Percentiles rank a stretch among this genome's conserved stretches.
Evolutionary conservation across 1,140 invertebrate genomes (phyloP).

Genomic region (Cherax destructor): DNA sequence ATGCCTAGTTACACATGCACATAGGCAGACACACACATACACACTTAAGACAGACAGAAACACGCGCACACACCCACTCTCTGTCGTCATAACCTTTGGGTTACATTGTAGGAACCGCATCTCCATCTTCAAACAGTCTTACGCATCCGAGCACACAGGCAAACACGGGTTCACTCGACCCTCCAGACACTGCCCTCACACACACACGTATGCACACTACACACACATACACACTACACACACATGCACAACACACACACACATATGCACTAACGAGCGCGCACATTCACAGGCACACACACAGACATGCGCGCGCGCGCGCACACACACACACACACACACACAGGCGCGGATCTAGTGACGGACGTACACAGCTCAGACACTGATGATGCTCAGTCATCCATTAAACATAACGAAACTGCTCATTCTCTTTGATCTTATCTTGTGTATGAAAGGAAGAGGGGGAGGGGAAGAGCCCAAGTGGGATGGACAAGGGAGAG

Average conservation of each 20-base stretch:
- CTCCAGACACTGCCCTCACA: background rate
- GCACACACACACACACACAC: no score
- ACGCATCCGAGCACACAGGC: background rate
- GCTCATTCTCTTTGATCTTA: slow-evolving; percentile 48
- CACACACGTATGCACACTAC: background rate
- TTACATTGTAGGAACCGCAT: background rate
- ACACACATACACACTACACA: no score
- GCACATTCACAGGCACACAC: no score
- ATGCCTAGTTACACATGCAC: background rate
- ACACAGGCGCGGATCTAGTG: background rate
- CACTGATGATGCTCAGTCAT: slow-evolving; percentile 25
- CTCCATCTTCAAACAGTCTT: background rate
- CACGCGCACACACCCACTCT: background rate
- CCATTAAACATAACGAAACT: slow-evolving; percentile 49
- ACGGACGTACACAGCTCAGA: background rate
- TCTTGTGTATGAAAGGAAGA: slow-evolving; percentile 13
- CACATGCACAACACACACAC: background rate
- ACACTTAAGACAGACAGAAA: background rate
- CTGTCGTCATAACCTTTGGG: background rate
- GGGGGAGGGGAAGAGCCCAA: background rate
- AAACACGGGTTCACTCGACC: background rate
- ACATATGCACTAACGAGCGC: no score
- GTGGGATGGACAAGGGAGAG: background rate
- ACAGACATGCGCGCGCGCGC: no score
- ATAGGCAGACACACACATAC: background rate